Base-by-base conservation (phyloP, 2,797 vertebrate genomes). In the Ctenochaetus hawaiiensis region DNA sequence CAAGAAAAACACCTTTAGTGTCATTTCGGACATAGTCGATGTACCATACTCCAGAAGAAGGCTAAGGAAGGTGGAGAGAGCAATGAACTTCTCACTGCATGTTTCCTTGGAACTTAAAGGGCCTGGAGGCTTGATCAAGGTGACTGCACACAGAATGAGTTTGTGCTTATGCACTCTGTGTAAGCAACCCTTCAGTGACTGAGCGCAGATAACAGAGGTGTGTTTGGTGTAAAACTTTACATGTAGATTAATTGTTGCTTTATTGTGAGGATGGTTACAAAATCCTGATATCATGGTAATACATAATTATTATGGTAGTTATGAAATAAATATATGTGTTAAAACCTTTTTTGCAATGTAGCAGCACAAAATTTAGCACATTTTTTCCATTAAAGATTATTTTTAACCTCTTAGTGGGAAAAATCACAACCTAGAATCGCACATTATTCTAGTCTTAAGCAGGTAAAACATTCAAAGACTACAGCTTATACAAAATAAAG, bases 121-220 rank as follows among this genome's bases (percentile, higher is more conserved):
- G 73, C 78, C 87, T 5, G 18, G 51, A 81, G 83, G 70, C 54
- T 76, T 56, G 75, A 81, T 84, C 69, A 89, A 88, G 88, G 85
- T 91, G 87, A 90, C 71, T 79, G 84, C 81, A 72, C 77, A 84
- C 71, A 69, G 60, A 91, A 75, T 72, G 53, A 67, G 70, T 91
- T 90, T 62, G 43, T n/a, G 10, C 45, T 76, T 47, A 67, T 66
- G 41, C 22, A 17, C 53, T 78, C 26, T 48, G n/a, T 0, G 12
- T 73, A 37, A 71, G 51, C 62, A 63, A 26, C 62, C 23, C 70
- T 80, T 80, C 34, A 44, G 30, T 59, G 65, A 60, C 18, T 48
- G 26, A 65, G 56, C 68, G 22, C 16, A 72, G 75, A 85, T 85
- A 86, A 79, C 78, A 59, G 54, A 57, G 54, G 37, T 69, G 37